A percentile compares a stretch with the other conserved stretches of the same genome.
Conservation (phyloP, 2,888 invertebrate genomes). For the Catocala sponsa region DNA sequence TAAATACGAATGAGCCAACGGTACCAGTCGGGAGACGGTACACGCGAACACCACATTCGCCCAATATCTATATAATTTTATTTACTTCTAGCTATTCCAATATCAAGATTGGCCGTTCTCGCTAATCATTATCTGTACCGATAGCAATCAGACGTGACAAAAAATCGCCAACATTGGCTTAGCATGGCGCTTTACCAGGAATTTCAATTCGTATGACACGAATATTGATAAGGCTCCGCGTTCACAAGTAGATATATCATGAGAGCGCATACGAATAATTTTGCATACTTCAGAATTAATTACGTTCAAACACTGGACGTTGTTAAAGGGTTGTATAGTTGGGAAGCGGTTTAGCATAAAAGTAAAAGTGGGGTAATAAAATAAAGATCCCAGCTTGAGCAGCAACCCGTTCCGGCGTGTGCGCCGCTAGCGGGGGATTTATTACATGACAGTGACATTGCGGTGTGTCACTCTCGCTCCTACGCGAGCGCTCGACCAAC, state of each 20-base stretch:
- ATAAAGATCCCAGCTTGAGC: conserved; percentile 65
- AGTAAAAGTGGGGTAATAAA: conserved; percentile 81
- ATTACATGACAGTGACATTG: conserved; percentile 59
- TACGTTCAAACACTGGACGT: conserved; percentile 12
- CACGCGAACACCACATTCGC: conserved; percentile 1
- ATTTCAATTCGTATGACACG: conserved; percentile 58
- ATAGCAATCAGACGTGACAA: conserved; percentile 61
- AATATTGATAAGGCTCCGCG: conserved; percentile 62
- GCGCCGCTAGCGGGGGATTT: conserved; percentile 64
- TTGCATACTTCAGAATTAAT: conserved; percentile 18
- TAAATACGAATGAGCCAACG: conserved; percentile 68
- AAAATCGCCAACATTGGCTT: conserved; percentile 60
- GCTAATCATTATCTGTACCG: conserved; percentile 55
- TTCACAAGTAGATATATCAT: conserved; percentile 33
- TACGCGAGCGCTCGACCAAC: conserved; percentile 1
- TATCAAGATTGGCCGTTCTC: conserved; percentile 48
- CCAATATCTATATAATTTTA: conserved; percentile 23
- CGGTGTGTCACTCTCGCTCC: conserved; percentile 58
- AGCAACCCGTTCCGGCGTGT: conserved; percentile 65
- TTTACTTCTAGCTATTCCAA: conserved; percentile 21
- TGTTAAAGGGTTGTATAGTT: conserved; percentile 34
- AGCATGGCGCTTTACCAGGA: conserved; percentile 55
- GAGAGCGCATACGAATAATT: conserved; percentile 19
- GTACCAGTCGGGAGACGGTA: conserved; percentile 43
- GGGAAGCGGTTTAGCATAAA: conserved; percentile 63